Evolutionary conservation across 2,113 vertebrate genomes (phyloP), one percentile per base, ranked within the genome.

Genomic region (Zapus hudsonius): DNA sequence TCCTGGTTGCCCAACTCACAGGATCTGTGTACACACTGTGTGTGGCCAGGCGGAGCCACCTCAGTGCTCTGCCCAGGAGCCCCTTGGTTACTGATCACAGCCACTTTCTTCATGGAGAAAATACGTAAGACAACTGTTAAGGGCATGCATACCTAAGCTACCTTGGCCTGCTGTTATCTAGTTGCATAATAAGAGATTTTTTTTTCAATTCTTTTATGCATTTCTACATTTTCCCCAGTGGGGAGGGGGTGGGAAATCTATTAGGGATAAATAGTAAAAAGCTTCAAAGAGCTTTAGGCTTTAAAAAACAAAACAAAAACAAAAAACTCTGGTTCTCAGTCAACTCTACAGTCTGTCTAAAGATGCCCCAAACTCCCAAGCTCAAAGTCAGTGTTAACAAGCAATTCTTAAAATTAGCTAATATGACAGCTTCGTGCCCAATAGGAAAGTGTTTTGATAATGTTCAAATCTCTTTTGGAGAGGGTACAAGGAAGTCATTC

Each of bases 341-440:
- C 82, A 94, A 89, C 12, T 31, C 12, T 40, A 76, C 27, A 64
- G 78, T 73, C 31, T 82, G 23, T 88, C 61, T 40, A 84, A 92
- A 89, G 47, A 90, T 25, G 31, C 17, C 67, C 74, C 74, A 78
- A 80, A 27, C 33, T 52, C 38, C 44, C 63, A 76, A 2, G 6
- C 16, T 78, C n/a, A 47, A 75, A 63, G 66, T 72, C 22, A 15
- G 25, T 33, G 11, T 61, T 61, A 84, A 72, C 29, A 84, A 84
- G 73, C 22, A 55, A 81, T 47, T 44, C 55, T 36, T 78, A 83
- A 75, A 72, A 61, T 42, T 29, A 90, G 27, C 27, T 81, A 44
- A 27, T 36, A 74, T 2, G 10, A 57, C n/a, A 79, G 22, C 36
- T 73, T 87, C 38, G 13, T 13, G 47, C 36, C 57, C 10, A 29